Conservation (phyloP, 2,113 vertebrate species). For the Podarcis cretensis region DNA sequence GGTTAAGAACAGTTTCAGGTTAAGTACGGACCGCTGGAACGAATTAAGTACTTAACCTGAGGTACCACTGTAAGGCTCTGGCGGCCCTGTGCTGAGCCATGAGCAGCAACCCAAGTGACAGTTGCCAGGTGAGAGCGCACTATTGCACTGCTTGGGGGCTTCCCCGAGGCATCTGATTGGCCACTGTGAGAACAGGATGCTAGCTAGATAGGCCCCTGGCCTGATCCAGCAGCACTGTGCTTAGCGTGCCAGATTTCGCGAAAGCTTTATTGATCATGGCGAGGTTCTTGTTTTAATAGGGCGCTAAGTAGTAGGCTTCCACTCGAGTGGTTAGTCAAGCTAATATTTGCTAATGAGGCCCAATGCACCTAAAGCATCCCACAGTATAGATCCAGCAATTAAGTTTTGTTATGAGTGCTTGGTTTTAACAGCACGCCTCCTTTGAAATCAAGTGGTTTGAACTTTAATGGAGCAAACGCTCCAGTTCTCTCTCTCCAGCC, state of each 20-base stretch:
- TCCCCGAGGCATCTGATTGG: no score
- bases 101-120: no score
- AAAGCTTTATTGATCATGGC: neutral
- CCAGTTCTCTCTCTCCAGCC: neutral
- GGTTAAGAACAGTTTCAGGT: no score
- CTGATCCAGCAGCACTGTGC: neutral
- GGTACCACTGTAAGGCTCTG: no score
- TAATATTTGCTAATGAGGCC: constrained; percentile 28
- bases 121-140: no score
- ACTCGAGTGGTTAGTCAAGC: neutral
- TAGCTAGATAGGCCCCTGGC: neutral
- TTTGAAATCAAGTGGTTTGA: neutral
- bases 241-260: neutral
- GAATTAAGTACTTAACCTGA: no score
- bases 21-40: no score
- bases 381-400: neutral
- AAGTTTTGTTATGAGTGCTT: neutral
- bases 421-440: neutral
- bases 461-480: neutral
- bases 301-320: neutral
- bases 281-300: constrained; percentile 2
- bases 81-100: no score
- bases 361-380: rapidly evolving
- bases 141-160: no score
- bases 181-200: no score